Evolutionary conservation across 2,888 invertebrate genomes (phyloP), one percentile per base, ranked within the genome.

Genomic region (Anoplius nigerrimus): DNA sequence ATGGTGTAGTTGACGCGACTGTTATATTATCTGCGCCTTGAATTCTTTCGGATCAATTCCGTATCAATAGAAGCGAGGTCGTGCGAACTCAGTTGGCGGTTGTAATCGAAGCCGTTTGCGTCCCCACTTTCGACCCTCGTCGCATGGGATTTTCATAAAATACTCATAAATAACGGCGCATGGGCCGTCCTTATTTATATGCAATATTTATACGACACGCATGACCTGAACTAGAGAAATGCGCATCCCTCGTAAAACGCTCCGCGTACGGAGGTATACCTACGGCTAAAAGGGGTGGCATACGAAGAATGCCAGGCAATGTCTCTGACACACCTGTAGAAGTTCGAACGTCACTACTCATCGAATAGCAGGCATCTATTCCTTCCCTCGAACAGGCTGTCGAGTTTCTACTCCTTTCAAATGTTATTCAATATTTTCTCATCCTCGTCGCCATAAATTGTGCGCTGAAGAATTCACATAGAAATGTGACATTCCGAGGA

Each of bases 171-270:
- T 86, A 83, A 83, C 66, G 62, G 62, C 71, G 63, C 63, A 60
- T 54, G 76, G 79, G 71, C 75, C 79, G 71, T 75, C 75, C 82
- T 85, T 85, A 86, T 86, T 86, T 86, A 84, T 85, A 80, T 78
- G 85, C 80, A 86, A 86, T 86, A 86, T 86, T 86, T 86, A 86
- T 86, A 86, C 78, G 83, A 79, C 76, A 81, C 80, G 81, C 83
- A 85, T 81, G 79, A 81, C 79, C 72, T 65, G 83, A 82, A 75
- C 65, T 18, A 43, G 43, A 56, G 20, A 56, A 71, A 69, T 22
- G 51, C 22, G 22, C 57, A 60, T 62, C 78, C 76, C 73, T 69
- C 45, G 66, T 62, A 51, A 64, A 74, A 71, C 48, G 54, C 70
- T 58, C 20, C 11, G 51, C 51, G 18, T 73, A 66, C 66, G 63